Conservation (phyloP, 2,888 invertebrate species). For the Ormyrus labotus region DNA sequence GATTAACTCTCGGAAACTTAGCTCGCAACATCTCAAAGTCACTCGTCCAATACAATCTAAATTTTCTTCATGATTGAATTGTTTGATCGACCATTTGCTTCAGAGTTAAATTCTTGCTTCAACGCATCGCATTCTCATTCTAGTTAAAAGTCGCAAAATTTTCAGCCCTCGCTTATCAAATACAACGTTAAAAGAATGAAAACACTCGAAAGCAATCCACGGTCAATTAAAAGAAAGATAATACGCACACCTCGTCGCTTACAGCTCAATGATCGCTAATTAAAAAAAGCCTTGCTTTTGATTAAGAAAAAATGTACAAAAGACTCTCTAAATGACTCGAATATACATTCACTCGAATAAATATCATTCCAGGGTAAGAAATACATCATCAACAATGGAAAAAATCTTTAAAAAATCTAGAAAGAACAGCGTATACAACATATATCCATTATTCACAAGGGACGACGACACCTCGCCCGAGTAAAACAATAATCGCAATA, state of each 20-base stretch:
- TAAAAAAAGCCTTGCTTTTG: neutral
- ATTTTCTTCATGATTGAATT: constrained; percentile 11
- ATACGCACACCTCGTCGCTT: too few relatives aligned
- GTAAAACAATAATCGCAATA: constrained; percentile 6
- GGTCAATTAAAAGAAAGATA: neutral
- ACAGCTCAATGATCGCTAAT: too few relatives aligned
- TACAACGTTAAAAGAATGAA: constrained; percentile 31
- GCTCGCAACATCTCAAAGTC: constrained; percentile 48
- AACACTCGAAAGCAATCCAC: neutral
- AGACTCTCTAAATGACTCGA: neutral
- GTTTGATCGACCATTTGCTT: neutral
- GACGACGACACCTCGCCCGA: neutral
- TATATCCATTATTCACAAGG: too few relatives aligned
- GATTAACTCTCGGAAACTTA: constrained; percentile 19
- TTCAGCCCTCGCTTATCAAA: neutral
- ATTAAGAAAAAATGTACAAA: neutral
- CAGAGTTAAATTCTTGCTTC: constrained; percentile 36
- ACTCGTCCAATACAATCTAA: constrained; percentile 44
- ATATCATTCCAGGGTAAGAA: constrained; percentile 10
- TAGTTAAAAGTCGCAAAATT: neutral
- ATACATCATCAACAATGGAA: neutral
- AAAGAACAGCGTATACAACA: neutral
- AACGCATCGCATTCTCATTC: constrained; percentile 11
- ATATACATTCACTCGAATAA: constrained; percentile 12
- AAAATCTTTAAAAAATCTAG: constrained; percentile 5